Conservation (phyloP, 2,797 vertebrate species). For the Poeciliopsis turneri region DNA sequence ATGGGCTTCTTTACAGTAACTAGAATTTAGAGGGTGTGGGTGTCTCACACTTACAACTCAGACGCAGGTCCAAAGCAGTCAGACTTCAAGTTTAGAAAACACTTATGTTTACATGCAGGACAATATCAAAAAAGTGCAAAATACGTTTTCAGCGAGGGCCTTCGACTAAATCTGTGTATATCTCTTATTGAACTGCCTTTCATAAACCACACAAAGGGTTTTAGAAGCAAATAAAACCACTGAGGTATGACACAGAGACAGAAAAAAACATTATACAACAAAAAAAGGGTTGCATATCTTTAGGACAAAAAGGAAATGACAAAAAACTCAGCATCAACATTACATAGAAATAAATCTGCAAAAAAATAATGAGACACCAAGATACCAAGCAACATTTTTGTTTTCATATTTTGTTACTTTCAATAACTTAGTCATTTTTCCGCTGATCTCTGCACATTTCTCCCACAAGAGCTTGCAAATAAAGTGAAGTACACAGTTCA, state of each 20-base stretch:
- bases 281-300: not conserved
- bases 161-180: not conserved
- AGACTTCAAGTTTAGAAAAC: not conserved
- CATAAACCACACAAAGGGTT: not conserved
- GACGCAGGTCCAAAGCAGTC: slow-evolving; percentile 20
- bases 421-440: not conserved
- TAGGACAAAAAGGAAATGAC: not conserved
- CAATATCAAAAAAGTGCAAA: not conserved
- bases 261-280: not conserved
- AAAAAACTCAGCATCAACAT: not conserved
- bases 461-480: not conserved
- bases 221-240: not conserved
- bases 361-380: not conserved
- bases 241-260: not conserved
- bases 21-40: slow-evolving; percentile 63
- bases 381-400: not conserved
- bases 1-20: slow-evolving; percentile 74
- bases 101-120: not conserved
- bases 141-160: not conserved
- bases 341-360: not conserved
- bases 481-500: not conserved
- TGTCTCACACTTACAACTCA: slow-evolving; percentile 52
- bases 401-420: not conserved
- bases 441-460: not conserved
- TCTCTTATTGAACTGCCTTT: not conserved